These are phyloP conservation scores for Calameuta idolon DNA, from an alignment of 2,888 invertebrate genomes.

Conservation along the genomic window DNA sequence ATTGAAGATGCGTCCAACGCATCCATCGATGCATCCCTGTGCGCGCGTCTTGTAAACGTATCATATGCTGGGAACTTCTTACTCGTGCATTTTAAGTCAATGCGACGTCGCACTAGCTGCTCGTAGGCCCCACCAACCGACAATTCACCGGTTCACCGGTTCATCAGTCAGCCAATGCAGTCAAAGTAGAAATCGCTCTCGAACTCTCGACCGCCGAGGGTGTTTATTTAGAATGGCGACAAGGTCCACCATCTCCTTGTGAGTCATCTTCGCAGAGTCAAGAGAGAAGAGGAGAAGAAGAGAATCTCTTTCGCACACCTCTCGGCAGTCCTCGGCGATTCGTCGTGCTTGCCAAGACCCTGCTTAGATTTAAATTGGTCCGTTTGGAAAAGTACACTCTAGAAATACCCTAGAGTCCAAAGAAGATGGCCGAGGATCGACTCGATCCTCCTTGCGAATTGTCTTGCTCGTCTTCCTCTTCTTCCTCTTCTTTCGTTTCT, in stretches of 20 bases:
- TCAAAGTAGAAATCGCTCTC: neutral
- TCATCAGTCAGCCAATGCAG: no score
- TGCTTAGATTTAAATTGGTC: conserved; percentile 27
- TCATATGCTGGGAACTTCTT: conserved; percentile 31
- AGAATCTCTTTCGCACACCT: conserved; percentile 30
- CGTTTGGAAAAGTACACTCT: conserved; percentile 27
- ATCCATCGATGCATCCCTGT: no score
- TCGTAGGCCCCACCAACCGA: conserved; percentile 29
- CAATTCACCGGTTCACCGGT: conserved; percentile 9
- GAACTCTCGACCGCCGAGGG: conserved; percentile 28
- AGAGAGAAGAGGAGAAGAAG: conserved; percentile 21
- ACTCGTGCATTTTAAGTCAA: conserved; percentile 46
- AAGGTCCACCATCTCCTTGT: conserved; percentile 43
- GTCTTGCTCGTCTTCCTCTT: no score
- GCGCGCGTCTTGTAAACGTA: conserved; percentile 27
- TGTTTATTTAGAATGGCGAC: conserved; percentile 59
- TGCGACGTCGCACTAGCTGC: conserved; percentile 41
- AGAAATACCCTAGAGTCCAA: conserved; percentile 19
- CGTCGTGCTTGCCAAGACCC: conserved; percentile 35
- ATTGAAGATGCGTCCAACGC: no score
- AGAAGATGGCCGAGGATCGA: no score
- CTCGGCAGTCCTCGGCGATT: conserved; percentile 20
- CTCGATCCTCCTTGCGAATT: no score
- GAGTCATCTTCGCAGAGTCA: conserved; percentile 34
- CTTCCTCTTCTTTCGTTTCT: no score